Base-by-base conservation (phyloP, 2,113 vertebrate genomes). In the Macaca mulatta region DNA sequence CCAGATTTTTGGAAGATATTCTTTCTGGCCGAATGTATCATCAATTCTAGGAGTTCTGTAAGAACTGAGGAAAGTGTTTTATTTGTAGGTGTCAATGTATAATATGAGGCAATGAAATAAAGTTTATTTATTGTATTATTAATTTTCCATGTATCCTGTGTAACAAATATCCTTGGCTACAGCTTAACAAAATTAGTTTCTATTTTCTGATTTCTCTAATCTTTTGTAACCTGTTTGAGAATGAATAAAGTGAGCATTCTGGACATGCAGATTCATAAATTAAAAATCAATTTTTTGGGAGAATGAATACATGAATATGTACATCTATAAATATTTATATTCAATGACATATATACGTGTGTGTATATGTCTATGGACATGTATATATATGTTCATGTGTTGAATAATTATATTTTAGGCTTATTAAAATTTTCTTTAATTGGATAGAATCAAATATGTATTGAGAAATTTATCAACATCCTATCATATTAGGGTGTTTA, bases 61-160 rank as follows among this genome's bases (percentile, higher is more conserved):
- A 38, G 38, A 90, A 13, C 45, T 72, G 30, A 82, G 67, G 40
- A 78, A 74, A 6, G 35, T 38, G 5, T 75, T 38, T 67, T 86
- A 7, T 92, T 75, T 86, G 14, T 17, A 18, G 12, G 40, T 17
- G 52, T 90, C 35, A 90, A 92, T 90, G 7, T 69, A 82, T 40
- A 79, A 52, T 8, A 61, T 61, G 23, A 64, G 45, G 5, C 13
- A 72, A 86, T 85, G 55, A 52, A 94, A 61, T 92, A 20, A 10
- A 74, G 74, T 86, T 72, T 94, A 85, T 89, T 89, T 90, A 86
- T 87, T 78, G 5, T 38, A 25, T 57, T 10, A 67, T 78, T 97
- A 55, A 93, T 69, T 86, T 90, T 38, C 18, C 13, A 52, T 67
- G 0, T 9, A 13, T 93, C 20, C 35, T 93, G 7, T 64, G 6